Conservation (phyloP, 2,113 vertebrate species). For the Probosciger aterrimus region DNA sequence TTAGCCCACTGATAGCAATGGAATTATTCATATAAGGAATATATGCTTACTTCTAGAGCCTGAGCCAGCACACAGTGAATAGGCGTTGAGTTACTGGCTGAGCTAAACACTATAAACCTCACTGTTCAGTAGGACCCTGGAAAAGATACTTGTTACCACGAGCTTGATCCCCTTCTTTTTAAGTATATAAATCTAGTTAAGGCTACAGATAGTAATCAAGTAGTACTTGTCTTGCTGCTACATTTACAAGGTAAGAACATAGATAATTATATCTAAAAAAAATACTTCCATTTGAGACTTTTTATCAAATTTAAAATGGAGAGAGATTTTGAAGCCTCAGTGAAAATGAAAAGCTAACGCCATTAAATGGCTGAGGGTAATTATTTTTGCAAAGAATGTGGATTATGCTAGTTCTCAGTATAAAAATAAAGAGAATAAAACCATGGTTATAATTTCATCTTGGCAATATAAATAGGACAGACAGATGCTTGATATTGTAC, state of each 20-base stretch:
- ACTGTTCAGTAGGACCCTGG: not conserved
- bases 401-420: slow-evolving; percentile 41
- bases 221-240: not conserved
- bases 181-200: not conserved
- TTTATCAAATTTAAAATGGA: slow-evolving; percentile 18
- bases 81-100: not conserved
- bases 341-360: slow-evolving; percentile 38
- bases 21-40: not conserved
- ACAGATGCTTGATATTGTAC: slow-evolving; percentile 68
- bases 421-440: slow-evolving; percentile 66
- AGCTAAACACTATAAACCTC: not conserved
- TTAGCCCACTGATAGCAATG: not conserved
- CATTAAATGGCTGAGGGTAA: slow-evolving; percentile 38
- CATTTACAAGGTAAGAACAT: not conserved
- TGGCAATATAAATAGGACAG: slow-evolving; percentile 72
- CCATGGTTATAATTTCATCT: slow-evolving; percentile 68
- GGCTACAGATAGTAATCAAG: not conserved
- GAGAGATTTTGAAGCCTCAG: not conserved
- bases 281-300: not conserved
- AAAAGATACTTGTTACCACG: not conserved
- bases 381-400: slow-evolving; percentile 49
- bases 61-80: not conserved
- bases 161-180: not conserved
- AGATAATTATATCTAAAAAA: not conserved
- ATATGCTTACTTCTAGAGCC: not conserved